A percentile compares a stretch with the other conserved stretches of the same genome.
Conservation (phyloP, 2,888 invertebrate genomes). For the Thereva unica region DNA sequence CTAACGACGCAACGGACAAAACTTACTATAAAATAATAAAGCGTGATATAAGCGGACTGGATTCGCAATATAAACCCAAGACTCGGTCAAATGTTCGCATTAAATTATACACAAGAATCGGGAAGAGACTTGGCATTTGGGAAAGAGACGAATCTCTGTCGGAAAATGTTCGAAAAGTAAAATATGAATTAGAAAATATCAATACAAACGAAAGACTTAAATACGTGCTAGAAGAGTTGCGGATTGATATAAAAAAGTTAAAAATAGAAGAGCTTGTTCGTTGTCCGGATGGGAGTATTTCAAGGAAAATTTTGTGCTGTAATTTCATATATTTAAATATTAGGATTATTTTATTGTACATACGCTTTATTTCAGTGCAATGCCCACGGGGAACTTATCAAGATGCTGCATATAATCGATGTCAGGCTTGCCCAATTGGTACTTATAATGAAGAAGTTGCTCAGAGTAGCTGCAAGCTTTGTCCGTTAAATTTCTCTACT, state of each 20-base stretch:
- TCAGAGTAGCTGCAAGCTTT: constrained; percentile 61
- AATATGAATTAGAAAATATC: constrained; percentile 43
- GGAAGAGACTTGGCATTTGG: constrained; percentile 48
- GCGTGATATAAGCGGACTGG: constrained; percentile 34
- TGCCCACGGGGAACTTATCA: constrained; percentile 70
- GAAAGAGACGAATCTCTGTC: constrained; percentile 49
- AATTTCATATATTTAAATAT: constrained; percentile 42
- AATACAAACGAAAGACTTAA: constrained; percentile 44
- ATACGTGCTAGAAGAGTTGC: constrained; percentile 42
- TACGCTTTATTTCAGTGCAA: constrained; percentile 59
- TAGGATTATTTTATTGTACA: background rate
- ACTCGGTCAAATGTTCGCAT: constrained; percentile 43
- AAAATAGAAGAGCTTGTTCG: constrained; percentile 47
- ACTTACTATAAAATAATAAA: constrained; percentile 43
- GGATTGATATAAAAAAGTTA: constrained; percentile 45
- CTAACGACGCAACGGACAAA: constrained; percentile 35
- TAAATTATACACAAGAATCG: constrained; percentile 45
- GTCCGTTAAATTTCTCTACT: constrained; percentile 65
- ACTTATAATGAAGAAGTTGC: constrained; percentile 64
- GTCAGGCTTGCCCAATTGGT: constrained; percentile 65
- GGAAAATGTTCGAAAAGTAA: constrained; percentile 45
- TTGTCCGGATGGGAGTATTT: constrained; percentile 63
- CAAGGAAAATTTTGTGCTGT: constrained; percentile 64
- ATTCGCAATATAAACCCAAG: constrained; percentile 21
- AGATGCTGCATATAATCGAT: constrained; percentile 61